phyloP scores from a whole-genome alignment of 2,797 vertebrate genomes.

The Coregonus sp. region DNA sequence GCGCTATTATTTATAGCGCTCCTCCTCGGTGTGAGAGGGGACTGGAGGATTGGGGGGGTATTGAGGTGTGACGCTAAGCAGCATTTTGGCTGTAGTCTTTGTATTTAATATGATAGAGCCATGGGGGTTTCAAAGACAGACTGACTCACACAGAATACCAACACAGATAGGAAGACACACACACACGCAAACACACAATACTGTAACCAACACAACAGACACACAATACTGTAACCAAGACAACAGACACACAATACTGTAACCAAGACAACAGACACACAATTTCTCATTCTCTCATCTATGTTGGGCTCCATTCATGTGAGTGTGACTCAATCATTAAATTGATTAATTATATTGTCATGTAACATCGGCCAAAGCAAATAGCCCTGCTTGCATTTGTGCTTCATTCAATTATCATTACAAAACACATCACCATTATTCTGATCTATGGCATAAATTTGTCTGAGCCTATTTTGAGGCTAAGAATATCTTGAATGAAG shows the following conservation, averaged over 20 bases:
- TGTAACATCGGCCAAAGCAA: background rate
- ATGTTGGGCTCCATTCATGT: background rate
- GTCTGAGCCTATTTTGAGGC: background rate
- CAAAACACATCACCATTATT: background rate
- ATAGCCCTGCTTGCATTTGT: background rate
- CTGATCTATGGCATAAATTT: background rate
- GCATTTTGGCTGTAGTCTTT: background rate
- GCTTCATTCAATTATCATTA: background rate
- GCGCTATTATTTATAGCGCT: conserved; percentile 57
- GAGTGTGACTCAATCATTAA: background rate
- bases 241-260: too few relatives aligned
- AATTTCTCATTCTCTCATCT: background rate
- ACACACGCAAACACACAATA: too few relatives aligned
- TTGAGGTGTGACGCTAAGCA: background rate
- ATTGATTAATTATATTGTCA: background rate
- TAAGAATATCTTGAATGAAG: background rate
- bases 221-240: too few relatives aligned
- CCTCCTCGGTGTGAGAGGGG: conserved; percentile 11
- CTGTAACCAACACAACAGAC: too few relatives aligned
- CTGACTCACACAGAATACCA: background rate
- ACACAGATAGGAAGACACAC: background rate
- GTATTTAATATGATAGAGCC: background rate
- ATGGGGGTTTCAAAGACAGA: background rate
- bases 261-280: background rate
- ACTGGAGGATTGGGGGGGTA: conserved; percentile 18